Evolutionary conservation across 2,888 invertebrate species (phyloP).

Genomic region (Drosophila antonietae): DNA sequence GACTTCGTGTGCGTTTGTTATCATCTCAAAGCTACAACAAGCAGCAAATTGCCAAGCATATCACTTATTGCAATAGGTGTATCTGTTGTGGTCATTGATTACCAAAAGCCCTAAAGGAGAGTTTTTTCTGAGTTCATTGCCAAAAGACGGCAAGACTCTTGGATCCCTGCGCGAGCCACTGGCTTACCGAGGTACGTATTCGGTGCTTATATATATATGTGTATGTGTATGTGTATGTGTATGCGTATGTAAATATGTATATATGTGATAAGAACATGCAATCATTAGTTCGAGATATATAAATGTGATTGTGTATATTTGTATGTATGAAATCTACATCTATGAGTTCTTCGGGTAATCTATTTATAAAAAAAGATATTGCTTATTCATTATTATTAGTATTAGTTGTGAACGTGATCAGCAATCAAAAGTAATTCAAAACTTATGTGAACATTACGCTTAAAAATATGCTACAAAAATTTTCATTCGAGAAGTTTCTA

Average conservation of each 20-base stretch:
- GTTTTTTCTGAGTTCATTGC: constrained; percentile 40
- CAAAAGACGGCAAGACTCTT: constrained; percentile 49
- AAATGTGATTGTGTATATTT: neutral
- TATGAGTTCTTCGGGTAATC: neutral
- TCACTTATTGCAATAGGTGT: constrained; percentile 4
- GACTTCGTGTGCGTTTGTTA: constrained; percentile 56
- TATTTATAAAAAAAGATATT: neutral
- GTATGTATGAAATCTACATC: neutral
- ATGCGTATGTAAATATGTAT: neutral
- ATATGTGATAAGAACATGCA: neutral
- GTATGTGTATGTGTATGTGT: neutral
- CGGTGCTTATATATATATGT: neutral
- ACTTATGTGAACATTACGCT: neutral
- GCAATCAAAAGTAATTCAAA: neutral
- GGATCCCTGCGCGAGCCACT: constrained; percentile 53
- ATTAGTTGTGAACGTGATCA: neutral
- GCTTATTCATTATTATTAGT: neutral
- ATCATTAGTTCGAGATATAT: neutral
- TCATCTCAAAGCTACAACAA: constrained; percentile 28
- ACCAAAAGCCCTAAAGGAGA: constrained; percentile 2
- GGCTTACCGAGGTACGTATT: constrained; percentile 60
- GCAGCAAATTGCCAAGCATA: constrained; percentile 18
- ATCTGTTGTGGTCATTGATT: neutral
- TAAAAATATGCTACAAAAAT: constrained; percentile 7
- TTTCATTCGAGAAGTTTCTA: neutral